phyloP scores from a whole-genome alignment of 2,113 vertebrate genomes.

The Ochotona princeps region DNA sequence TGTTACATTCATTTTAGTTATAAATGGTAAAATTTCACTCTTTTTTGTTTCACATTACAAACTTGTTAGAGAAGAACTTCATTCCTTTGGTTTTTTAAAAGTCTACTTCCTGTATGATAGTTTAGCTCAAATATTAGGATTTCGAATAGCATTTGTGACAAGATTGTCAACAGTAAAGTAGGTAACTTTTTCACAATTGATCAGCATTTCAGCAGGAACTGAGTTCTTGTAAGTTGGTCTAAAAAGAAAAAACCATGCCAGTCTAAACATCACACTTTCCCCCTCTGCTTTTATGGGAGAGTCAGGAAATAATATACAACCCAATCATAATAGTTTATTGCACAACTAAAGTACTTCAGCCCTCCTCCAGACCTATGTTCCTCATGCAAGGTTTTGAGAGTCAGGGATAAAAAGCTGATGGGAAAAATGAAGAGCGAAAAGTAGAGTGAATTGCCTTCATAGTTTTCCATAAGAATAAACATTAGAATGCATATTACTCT shows the following conservation, averaged over 20 bases:
- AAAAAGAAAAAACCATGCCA: not conserved
- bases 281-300: not conserved
- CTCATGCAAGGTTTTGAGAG: not conserved
- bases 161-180: slow-evolving; percentile 45
- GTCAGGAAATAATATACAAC: not conserved
- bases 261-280: not conserved
- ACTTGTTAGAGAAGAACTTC: too few relatives aligned
- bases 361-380: not conserved
- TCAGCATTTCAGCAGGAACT: not conserved
- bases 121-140: slow-evolving; percentile 42
- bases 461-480: not conserved
- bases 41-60: too few relatives aligned
- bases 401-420: not conserved
- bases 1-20: too few relatives aligned
- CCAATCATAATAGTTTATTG: not conserved
- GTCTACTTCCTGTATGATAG: not conserved
- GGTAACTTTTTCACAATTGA: not conserved
- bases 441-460: not conserved
- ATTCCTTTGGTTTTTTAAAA: too few relatives aligned
- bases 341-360: not conserved
- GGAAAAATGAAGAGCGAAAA: not conserved
- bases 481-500: not conserved
- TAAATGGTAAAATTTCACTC: too few relatives aligned
- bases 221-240: not conserved
- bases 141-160: slow-evolving; percentile 13